phyloP scores from a whole-genome alignment of 2,113 vertebrate genomes.

The Gnathonemus echidnorhynchus region DNA sequence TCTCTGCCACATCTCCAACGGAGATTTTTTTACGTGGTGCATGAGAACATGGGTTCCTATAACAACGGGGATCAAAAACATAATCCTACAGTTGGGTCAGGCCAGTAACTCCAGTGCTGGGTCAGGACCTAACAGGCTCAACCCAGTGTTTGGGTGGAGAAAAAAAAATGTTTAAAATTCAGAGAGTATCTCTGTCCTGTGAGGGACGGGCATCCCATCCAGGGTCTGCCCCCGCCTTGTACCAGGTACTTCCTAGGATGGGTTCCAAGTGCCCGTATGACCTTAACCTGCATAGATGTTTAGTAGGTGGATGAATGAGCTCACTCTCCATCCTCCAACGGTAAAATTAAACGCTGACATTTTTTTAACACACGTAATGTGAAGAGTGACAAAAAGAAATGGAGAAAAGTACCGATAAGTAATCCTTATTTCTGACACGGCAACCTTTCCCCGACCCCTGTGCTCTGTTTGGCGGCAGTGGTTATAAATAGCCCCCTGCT shows the following conservation, averaged over 20 bases:
- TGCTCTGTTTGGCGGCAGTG: background rate
- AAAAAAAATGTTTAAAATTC: background rate
- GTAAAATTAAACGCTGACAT: background rate
- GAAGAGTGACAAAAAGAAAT: background rate
- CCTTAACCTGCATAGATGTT: background rate
- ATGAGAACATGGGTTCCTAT: background rate
- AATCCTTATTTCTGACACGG: background rate
- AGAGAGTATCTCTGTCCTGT: background rate
- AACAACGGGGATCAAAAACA: background rate
- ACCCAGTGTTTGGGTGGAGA: background rate
- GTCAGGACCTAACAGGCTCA: background rate
- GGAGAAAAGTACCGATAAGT: background rate
- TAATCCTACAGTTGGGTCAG: background rate
- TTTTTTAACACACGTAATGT: background rate
- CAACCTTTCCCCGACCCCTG: background rate
- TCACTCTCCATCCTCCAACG: background rate
- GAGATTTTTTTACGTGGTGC: background rate
- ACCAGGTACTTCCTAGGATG: background rate
- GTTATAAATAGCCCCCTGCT: background rate
- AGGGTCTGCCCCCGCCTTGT: background rate
- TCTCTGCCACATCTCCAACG: background rate
- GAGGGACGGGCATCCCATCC: background rate
- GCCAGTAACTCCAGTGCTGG: background rate
- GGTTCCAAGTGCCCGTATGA: background rate
- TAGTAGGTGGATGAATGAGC: background rate